phyloP scores from a whole-genome alignment of 2,888 invertebrate genomes.

The Athetis lepigone region DNA sequence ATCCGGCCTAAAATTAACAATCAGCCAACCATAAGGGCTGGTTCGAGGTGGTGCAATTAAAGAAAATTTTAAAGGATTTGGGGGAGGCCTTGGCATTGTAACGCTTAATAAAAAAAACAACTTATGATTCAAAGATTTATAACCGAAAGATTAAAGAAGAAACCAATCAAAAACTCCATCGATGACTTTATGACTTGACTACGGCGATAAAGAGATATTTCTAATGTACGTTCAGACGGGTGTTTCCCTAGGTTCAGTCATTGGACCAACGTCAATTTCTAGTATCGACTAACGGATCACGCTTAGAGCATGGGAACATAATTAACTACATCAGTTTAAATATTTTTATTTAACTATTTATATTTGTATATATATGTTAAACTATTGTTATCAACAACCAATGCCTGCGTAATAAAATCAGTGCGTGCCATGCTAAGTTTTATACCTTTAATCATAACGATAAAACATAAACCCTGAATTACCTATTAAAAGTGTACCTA shows the following conservation, averaged over 20 bases:
- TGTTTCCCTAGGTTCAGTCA: neutral
- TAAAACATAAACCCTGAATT: conserved; percentile 10
- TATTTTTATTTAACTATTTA: too few relatives aligned
- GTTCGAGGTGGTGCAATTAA: too few relatives aligned
- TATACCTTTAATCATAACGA: neutral
- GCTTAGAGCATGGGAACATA: neutral
- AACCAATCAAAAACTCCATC: too few relatives aligned
- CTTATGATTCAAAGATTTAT: too few relatives aligned
- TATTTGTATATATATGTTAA: too few relatives aligned
- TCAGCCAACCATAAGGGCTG: too few relatives aligned
- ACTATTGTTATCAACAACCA: neutral
- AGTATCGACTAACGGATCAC: neutral
- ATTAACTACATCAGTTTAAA: neutral
- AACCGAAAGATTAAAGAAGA: too few relatives aligned
- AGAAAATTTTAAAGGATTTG: too few relatives aligned
- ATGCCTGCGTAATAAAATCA: conserved; percentile 9
- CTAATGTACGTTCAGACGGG: neutral
- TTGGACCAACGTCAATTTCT: neutral
- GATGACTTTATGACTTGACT: too few relatives aligned
- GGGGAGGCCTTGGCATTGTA: too few relatives aligned
- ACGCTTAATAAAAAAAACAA: too few relatives aligned
- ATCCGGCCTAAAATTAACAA: too few relatives aligned
- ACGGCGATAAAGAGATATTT: neutral
- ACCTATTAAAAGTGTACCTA: neutral
- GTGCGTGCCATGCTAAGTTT: neutral